A percentile compares a stretch with the other conserved stretches of the same genome.
phyloP scores from a whole-genome alignment of 2,113 vertebrate species.

The Dermatemys mawii region DNA sequence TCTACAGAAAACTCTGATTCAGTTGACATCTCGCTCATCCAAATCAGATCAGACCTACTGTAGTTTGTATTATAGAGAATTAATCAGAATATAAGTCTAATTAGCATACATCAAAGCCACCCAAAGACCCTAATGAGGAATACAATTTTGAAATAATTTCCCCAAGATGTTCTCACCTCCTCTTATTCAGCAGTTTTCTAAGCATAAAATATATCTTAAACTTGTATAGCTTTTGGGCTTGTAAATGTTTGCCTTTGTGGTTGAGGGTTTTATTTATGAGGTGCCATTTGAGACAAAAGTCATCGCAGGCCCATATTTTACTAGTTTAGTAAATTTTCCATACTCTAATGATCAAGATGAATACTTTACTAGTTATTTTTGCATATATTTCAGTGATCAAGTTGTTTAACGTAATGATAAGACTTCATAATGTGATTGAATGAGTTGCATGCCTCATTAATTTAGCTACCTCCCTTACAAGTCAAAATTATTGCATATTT shows the following conservation, averaged over 20 bases:
- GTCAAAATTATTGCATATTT: constrained; percentile 6
- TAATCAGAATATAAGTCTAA: constrained; percentile 21
- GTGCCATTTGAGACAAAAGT: constrained; percentile 67
- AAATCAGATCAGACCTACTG: neutral
- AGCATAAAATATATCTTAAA: neutral
- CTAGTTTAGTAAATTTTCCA: constrained; percentile 67
- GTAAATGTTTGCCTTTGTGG: constrained; percentile 61
- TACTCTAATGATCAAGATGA: constrained; percentile 65
- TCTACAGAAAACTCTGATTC: neutral
- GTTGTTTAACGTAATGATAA: constrained; percentile 48
- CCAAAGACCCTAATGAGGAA: neutral
- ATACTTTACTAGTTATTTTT: constrained; percentile 69
- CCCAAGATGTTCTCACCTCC: neutral
- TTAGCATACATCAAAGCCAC: constrained; percentile 35
- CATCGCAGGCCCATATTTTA: constrained; percentile 60
- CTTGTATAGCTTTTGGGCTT: neutral
- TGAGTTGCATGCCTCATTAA: constrained; percentile 66
- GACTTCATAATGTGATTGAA: constrained; percentile 51
- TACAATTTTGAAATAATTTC: constrained; percentile 19
- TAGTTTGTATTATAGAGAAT: neutral
- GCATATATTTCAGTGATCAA: constrained; percentile 71
- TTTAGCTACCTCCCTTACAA: constrained; percentile 25
- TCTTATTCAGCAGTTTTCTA: constrained; percentile 47
- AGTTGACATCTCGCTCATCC: neutral
- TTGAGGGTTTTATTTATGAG: constrained; percentile 64